These are phyloP conservation scores for Climacteris rufus DNA, from an alignment of 2,113 vertebrate species.

Conservation along the genomic window DNA sequence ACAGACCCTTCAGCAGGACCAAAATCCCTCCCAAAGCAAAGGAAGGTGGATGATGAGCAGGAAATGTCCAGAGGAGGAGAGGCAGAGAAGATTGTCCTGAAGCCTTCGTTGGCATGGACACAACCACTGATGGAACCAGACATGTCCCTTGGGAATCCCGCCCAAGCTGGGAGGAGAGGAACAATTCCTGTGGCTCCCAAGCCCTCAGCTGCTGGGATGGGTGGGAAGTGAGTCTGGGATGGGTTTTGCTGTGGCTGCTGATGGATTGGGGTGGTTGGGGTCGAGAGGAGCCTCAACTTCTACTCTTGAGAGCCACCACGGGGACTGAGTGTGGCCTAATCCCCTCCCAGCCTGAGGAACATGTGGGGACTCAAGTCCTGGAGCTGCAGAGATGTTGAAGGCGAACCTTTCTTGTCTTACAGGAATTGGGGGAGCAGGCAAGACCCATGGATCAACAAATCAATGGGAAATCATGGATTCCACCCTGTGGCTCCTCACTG, in stretches of 20 bases:
- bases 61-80: not conserved
- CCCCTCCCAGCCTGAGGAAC: not conserved
- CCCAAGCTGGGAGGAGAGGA: not conserved
- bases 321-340: not conserved
- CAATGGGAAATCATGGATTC: not conserved
- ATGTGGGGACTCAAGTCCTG: too few relatives aligned
- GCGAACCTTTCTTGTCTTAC: not conserved
- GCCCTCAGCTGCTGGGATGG: not conserved
- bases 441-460: not conserved
- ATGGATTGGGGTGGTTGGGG: not conserved
- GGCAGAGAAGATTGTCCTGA: not conserved
- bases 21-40: not conserved
- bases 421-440: not conserved
- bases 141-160: not conserved
- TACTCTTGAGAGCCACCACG: not conserved
- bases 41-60: not conserved
- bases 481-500: not conserved
- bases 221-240: not conserved
- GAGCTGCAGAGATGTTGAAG: not conserved
- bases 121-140: not conserved
- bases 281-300: not conserved
- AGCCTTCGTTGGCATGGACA: accelerated
- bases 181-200: not conserved
- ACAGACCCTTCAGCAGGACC: not conserved
- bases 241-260: accelerated